Base-by-base conservation (phyloP, 2,888 invertebrate genomes). In the Neoascia interrupta region DNA sequence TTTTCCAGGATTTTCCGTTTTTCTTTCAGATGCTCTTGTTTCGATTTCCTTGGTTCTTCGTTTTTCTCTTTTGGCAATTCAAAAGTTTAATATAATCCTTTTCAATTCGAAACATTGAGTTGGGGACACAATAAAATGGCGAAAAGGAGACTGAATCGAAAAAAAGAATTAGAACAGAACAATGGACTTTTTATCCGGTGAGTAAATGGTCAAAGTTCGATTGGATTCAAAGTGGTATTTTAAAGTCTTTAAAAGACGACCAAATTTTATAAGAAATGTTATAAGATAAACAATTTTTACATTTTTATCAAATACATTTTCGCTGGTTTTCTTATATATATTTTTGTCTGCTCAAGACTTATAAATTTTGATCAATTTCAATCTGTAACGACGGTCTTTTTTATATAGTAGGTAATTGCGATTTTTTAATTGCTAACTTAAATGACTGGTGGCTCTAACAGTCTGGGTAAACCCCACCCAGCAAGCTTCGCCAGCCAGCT, bases 1-100 rank as follows among this genome's bases (percentile, higher is more conserved):
- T 31, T n/a, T 3, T 31, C n/a, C 8, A 85, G 85, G 85, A 85
- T 84, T 84, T 84, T 84, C 84, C 83, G 86, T 84, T 37, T 49
- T 51, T 26, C 8, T 19, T 19, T 19, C 23, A n/a, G 2, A 31
- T 26, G 18, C 13, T 31, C n/a, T 45, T 73, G 53, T 72, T 73
- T 79, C 60, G 79, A 72, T 79, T 73, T 66, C 10, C n/a, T 45
- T 70, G 31, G n/a, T n/a, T 56, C 49, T 61, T 69, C 34, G 49
- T 70, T 28, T 70, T 49, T 51, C 26, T 21, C 45, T 61, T 70
- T 54, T 11, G n/a, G 66, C 54, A 68, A 73, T 79, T 73, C 73
- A 61, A 63, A 79, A 73, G 79, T 79, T 73, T 66, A 60, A 68
- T 73, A 66, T 66, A 79, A 79, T 79, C 79, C 79, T 79, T 79